A percentile compares a stretch with the other conserved stretches of the same genome.
Conservation (phyloP, 2,797 vertebrate genomes). For the Leptodactylus fallax region DNA sequence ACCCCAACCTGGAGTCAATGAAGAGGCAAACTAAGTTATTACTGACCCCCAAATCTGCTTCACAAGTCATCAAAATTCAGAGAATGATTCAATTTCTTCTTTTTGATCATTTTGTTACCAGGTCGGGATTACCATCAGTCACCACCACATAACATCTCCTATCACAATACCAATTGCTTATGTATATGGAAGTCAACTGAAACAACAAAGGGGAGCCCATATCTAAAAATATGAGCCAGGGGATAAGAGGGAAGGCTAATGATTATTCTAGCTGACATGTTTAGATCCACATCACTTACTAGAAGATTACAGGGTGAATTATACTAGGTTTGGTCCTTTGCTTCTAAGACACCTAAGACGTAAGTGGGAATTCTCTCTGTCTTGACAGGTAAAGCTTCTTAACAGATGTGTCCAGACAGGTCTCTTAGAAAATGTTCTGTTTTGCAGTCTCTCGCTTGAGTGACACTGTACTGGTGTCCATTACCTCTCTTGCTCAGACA, state of each 20-base stretch:
- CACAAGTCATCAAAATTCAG: no score
- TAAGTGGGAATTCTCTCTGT: constrained; percentile 25
- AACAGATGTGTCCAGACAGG: constrained; percentile 50
- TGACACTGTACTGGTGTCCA: constrained; percentile 33
- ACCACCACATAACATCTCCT: no score
- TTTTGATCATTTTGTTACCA: no score
- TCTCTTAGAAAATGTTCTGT: constrained; percentile 21
- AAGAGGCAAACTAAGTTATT: no score
- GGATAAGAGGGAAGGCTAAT: not conserved
- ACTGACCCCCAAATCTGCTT: no score
- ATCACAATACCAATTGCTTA: no score
- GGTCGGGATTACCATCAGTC: no score
- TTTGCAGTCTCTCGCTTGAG: constrained; percentile 14
- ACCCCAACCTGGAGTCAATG: no score
- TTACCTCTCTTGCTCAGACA: not conserved
- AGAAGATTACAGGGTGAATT: constrained; percentile 12
- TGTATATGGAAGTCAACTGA: not conserved
- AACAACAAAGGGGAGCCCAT: no score
- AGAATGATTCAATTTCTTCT: no score
- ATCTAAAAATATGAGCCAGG: no score
- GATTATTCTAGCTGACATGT: constrained; percentile 18
- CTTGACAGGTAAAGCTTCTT: constrained; percentile 21
- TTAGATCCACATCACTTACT: constrained; percentile 2
- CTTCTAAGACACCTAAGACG: not conserved
- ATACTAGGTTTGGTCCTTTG: not conserved